Evolutionary conservation across 2,888 invertebrate genomes (phyloP), one percentile per base, ranked within the genome.

Genomic region (Thyatira batis): DNA sequence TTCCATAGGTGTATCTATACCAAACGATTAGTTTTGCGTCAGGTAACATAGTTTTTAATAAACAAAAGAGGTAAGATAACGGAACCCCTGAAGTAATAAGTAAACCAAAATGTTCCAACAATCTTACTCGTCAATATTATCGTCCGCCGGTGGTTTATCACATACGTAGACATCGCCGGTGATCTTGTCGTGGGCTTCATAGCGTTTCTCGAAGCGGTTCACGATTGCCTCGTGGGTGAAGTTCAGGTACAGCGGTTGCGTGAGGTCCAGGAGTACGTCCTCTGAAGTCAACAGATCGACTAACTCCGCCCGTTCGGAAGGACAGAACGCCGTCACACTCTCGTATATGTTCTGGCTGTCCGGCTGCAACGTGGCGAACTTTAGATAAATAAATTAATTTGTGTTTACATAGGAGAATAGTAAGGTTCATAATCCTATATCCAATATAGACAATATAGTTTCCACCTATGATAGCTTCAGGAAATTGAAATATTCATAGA

Each of bases 311-410:
- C 94, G 94, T 78, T 95, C 94, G 76, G 95, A 94, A 51, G 97
- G 97, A 87, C 96, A 97, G 90, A 97, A 97, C 61, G 96, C 95
- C 65, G 96, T 95, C 83, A 97, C 95, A 82, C 96, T 96, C 85
- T 96, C 97, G 93, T 96, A 96, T 68, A 95, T 92, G 76, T 48
- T 48, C 48, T 94, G 93, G 75, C 95, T 95, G 89, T 96, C 95
- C 56, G 96, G 96, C 96, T 97, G 89, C 49, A 93, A 93, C 45
- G 27, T n/a, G 28, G 39, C 25, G n/a, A 46, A 48, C 27, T 27
- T 27, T 27, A 48, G n/a, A n/a, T n/a, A n/a, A n/a, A n/a, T n/a
- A n/a, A n/a, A n/a, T n/a, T n/a, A n/a, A n/a, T n/a, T n/a, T n/a
- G n/a, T n/a, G n/a, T n/a, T n/a, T n/a, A n/a, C n/a, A n/a, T n/a